phyloP scores from a whole-genome alignment of 2,797 vertebrate genomes.

The Heteromormyrus szaboi region DNA sequence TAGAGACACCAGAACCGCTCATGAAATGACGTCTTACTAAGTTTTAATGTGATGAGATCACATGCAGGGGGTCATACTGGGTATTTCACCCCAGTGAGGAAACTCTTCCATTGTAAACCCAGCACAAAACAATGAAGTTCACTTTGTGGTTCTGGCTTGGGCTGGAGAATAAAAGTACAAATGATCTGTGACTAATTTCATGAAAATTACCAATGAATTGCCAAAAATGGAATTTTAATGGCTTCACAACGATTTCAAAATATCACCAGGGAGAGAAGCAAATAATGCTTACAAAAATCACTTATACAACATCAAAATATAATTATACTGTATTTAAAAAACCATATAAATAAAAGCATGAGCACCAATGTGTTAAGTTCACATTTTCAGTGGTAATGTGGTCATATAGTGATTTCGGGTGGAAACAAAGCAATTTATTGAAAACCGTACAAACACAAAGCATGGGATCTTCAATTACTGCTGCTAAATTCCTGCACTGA shows the following conservation, averaged over 20 bases:
- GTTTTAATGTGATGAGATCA: not conserved
- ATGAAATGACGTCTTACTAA: not conserved
- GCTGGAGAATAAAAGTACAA: slow-evolving; percentile 3
- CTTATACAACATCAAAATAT: slow-evolving; percentile 7
- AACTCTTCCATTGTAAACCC: not conserved
- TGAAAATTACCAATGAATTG: not conserved
- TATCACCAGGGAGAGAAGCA: not conserved
- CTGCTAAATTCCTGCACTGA: not conserved
- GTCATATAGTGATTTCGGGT: not conserved
- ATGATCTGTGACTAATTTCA: not conserved
- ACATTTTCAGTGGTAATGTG: not conserved
- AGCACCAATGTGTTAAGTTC: not conserved
- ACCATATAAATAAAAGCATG: not conserved
- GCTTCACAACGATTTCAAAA: slow-evolving; percentile 7
- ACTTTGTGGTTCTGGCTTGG: not conserved
- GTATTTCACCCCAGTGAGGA: not conserved
- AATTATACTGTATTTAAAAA: slow-evolving; percentile 3
- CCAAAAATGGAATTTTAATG: slow-evolving; percentile 14
- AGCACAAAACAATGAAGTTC: not conserved
- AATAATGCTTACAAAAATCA: slow-evolving; percentile 7
- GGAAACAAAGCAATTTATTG: not conserved
- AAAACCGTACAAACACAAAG: not conserved
- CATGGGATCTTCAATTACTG: not conserved
- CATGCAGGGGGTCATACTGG: not conserved
- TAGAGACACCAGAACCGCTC: not conserved